phyloP scores from a whole-genome alignment of 2,797 vertebrate genomes.

The Macropodus opercularis region DNA sequence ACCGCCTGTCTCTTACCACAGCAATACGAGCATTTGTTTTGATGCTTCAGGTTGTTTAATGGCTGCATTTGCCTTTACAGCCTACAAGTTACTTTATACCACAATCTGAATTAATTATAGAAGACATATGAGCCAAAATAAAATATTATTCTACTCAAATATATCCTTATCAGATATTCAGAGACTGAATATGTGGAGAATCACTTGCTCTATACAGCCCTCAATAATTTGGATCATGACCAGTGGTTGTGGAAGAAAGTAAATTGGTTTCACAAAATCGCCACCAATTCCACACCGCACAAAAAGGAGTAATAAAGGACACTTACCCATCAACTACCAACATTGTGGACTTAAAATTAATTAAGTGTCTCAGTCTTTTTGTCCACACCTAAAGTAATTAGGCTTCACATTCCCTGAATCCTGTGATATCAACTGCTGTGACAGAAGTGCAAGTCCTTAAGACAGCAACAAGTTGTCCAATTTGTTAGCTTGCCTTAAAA shows the following conservation, averaged over 20 bases:
- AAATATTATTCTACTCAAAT: too few species aligned
- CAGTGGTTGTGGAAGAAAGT: not conserved
- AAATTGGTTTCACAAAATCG: constrained; percentile 2
- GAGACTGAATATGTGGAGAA: too few species aligned
- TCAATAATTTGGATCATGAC: not conserved
- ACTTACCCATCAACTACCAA: too few species aligned
- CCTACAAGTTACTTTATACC: not conserved
- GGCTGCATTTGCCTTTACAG: not conserved
- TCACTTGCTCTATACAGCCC: too few species aligned
- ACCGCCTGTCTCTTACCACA: not conserved
- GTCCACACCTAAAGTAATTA: not conserved
- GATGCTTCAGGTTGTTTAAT: not conserved
- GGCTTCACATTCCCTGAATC: not conserved
- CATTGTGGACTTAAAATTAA: too few species aligned
- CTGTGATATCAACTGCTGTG: constrained; percentile 21
- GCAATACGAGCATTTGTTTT: not conserved
- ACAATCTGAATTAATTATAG: not conserved
- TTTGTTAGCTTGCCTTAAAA: constrained; percentile 33
- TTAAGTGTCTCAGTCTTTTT: not conserved
- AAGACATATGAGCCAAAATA: not conserved
- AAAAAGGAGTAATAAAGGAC: not conserved
- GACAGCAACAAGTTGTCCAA: constrained; percentile 45
- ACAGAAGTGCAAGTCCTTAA: constrained; percentile 19
- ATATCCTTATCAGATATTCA: too few species aligned
- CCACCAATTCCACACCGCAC: not conserved